A percentile compares a stretch with the other conserved stretches of the same genome.
Evolutionary conservation across 2,888 invertebrate genomes (phyloP).

Genomic region (Idaea aversata): DNA sequence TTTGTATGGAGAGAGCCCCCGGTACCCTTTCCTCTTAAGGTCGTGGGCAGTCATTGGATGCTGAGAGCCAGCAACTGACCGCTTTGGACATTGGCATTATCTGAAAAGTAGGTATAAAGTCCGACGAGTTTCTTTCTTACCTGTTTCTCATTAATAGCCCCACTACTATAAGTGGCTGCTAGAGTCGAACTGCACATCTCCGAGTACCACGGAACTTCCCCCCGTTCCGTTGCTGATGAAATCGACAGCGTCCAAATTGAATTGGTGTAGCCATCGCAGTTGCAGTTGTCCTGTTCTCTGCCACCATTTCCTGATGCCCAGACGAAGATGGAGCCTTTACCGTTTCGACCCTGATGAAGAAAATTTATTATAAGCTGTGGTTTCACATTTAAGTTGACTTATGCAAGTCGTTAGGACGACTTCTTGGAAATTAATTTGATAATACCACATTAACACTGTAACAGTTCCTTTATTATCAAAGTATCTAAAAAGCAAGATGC

Average conservation of each 20-base stretch:
- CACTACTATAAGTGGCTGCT: constrained; percentile 98
- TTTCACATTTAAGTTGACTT: neutral
- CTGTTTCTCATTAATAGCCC: constrained; percentile 93
- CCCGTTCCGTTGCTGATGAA: constrained; percentile 95
- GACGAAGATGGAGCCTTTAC: constrained; percentile 98
- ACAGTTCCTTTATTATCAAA: no score
- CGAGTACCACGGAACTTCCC: constrained; percentile 97
- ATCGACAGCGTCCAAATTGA: constrained; percentile 99
- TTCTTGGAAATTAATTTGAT: no score
- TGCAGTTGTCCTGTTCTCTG: constrained; percentile 97
- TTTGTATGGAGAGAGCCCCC: no score
- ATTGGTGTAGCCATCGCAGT: constrained; percentile 99
- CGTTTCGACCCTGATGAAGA: constrained; percentile 87
- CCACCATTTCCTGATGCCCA: constrained; percentile 99
- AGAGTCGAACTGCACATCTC: constrained; percentile 99
- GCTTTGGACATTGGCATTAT: neutral
- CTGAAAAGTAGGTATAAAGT: neutral
- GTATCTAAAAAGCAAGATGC: no score
- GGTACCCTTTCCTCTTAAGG: no score
- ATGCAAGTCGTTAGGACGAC: no score
- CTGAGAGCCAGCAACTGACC: no score
- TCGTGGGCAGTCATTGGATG: no score
- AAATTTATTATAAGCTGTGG: constrained; percentile 11
- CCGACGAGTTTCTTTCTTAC: constrained; percentile 53
- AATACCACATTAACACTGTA: no score